Evolutionary conservation across 2,797 vertebrate species (phyloP).

Genomic region (Gephyroberyx darwinii): DNA sequence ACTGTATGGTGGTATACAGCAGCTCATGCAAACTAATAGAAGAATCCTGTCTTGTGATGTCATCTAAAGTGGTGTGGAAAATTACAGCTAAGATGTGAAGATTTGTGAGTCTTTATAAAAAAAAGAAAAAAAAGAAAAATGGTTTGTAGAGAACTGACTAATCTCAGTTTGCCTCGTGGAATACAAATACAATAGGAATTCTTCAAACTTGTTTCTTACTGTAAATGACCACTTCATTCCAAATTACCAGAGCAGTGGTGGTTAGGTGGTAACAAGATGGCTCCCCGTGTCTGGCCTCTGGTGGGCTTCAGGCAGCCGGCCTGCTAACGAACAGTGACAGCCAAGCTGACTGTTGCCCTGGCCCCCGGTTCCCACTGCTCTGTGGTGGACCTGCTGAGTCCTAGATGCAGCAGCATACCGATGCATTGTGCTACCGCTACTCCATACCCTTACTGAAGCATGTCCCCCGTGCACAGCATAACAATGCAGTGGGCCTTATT

Average conservation of each 20-base stretch:
- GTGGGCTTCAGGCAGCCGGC: slow-evolving; percentile 53
- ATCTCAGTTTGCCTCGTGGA: too few species aligned
- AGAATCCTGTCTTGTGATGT: too few species aligned
- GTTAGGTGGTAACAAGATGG: slow-evolving; percentile 45
- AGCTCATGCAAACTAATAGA: too few species aligned
- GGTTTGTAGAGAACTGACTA: too few species aligned
- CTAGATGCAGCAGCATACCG: slow-evolving; percentile 67
- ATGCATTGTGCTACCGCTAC: slow-evolving; percentile 40
- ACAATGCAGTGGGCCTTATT: slow-evolving; percentile 61
- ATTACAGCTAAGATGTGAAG: too few species aligned
- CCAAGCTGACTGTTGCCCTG: slow-evolving; percentile 61
- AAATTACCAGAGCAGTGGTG: background rate
- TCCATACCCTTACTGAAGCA: slow-evolving; percentile 14
- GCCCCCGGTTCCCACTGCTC: slow-evolving; percentile 66
- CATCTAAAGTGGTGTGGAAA: too few species aligned
- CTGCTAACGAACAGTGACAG: slow-evolving; percentile 78
- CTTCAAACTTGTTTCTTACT: background rate
- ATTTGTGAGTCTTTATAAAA: too few species aligned
- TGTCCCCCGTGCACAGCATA: slow-evolving; percentile 55
- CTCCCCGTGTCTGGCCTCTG: slow-evolving; percentile 44
- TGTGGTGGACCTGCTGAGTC: slow-evolving; percentile 64
- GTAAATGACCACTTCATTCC: background rate
- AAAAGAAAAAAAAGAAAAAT: too few species aligned
- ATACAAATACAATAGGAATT: too few species aligned
- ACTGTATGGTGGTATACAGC: too few species aligned